Conservation (phyloP, 2,797 vertebrate genomes). For the Notolepis coatsorum region DNA sequence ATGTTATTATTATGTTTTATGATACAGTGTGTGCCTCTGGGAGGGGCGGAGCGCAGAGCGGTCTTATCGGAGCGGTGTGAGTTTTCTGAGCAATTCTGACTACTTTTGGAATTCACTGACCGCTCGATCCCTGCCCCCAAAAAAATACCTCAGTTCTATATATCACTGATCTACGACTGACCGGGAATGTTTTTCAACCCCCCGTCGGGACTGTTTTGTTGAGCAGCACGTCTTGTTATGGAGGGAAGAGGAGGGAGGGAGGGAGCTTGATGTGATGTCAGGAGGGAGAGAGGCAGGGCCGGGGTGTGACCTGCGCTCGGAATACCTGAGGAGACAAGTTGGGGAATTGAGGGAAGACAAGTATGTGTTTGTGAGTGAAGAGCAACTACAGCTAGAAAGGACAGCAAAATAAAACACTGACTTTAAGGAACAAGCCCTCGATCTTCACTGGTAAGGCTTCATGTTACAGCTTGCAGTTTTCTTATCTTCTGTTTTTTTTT, state of each 20-base stretch:
- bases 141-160: background rate
- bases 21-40: background rate
- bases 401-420: slow-evolving; percentile 40
- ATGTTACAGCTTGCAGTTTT: slow-evolving; percentile 21
- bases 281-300: slow-evolving; percentile 58
- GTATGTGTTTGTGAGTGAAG: slow-evolving; percentile 51
- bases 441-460: slow-evolving; percentile 57
- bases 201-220: slow-evolving; percentile 49
- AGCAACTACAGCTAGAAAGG: slow-evolving; percentile 31
- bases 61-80: background rate
- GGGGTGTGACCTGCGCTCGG: slow-evolving; percentile 58
- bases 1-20: slow-evolving; percentile 18
- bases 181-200: slow-evolving; percentile 4
- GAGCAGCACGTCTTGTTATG: slow-evolving; percentile 13
- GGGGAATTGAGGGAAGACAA: slow-evolving; percentile 61
- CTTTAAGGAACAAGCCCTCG: slow-evolving; percentile 14
- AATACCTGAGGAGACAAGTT: slow-evolving; percentile 81
- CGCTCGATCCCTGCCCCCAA: background rate
- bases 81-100: slow-evolving; percentile 7
- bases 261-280: slow-evolving; percentile 71
- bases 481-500: background rate
- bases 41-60: background rate
- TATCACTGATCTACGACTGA: slow-evolving; percentile 30
- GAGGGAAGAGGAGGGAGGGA: slow-evolving; percentile 50
- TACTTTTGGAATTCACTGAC: background rate